Base-by-base conservation (phyloP, 2,888 invertebrate species). In the Agriotes lineatus region DNA sequence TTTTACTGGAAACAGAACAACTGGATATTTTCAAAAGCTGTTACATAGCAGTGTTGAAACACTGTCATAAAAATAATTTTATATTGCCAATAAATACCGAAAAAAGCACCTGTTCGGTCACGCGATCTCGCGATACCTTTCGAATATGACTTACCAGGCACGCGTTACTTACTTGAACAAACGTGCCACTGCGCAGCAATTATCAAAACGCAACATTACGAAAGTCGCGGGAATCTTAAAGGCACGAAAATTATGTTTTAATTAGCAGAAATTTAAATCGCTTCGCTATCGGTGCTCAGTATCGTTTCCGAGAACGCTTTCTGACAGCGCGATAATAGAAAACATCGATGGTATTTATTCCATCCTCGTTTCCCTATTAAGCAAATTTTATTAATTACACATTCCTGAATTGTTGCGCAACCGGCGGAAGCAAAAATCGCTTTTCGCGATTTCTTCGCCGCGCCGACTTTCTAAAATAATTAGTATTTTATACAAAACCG, bases 381-480 rank as follows among this genome's bases (percentile, higher is more conserved):
- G 54, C 18, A 54, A 54, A 54, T 12, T 35, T 33, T 16, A 19
- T 45, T 45, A 45, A 45, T 45, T 45, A 45, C 45, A 12, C 45
- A 45, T 45, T 45, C 45, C 20, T 45, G 9, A 42, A 42, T 1
- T 7, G 20, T 45, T 45, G 20, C 16, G 45, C 20, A 45, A 45
- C 16, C n/a, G 10, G 20, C 45, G 45, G 45, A 45, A 45, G 20
- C 19, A 45, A 45, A 10, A 45, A 20, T 45, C 45, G 1, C 19
- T 45, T 45, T 50, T 33, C 50, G 25, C 50, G 50, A 50, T 50
- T 50, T 50, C 50, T 50, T 50, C 14, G 30, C 30, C 30, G 10
- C 30, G 25, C 45, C 12, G 33, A 64, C 69, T 69, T 69, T 69
- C 69, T 69, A 69, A 69, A 69, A 69, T 69, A 69, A 69, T 69